Percentiles rank a stretch among this genome's conserved stretches.
Evolutionary conservation across 2,888 invertebrate genomes (phyloP).

Genomic region (Yponomeuta plumbellus): DNA sequence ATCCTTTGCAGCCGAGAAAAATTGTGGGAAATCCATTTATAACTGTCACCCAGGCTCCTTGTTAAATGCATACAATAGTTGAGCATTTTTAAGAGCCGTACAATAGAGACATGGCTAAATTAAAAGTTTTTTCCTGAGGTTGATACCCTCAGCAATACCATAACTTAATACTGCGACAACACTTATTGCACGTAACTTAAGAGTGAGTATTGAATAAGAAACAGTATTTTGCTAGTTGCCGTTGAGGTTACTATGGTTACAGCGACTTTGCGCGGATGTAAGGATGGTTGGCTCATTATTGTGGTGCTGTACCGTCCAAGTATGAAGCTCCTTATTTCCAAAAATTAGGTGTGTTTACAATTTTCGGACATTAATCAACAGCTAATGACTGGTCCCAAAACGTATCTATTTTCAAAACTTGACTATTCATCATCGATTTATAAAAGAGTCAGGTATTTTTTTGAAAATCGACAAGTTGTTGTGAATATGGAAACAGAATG

Average conservation of each 20-base stretch:
- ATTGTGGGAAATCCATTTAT: constrained; percentile 73
- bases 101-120: constrained; percentile 74
- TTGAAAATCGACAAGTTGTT: too few relatives aligned
- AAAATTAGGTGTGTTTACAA: not conserved
- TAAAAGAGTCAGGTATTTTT: too few relatives aligned
- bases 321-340: not conserved
- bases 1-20: constrained; percentile 70
- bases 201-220: too few relatives aligned
- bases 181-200: too few relatives aligned
- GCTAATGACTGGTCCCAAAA: too few relatives aligned
- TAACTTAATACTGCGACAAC: too few relatives aligned
- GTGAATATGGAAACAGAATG: too few relatives aligned
- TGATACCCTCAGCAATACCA: constrained; percentile 24
- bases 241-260: constrained; percentile 28
- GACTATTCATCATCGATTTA: too few relatives aligned
- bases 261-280: constrained; percentile 70
- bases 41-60: constrained; percentile 70
- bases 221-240: too few relatives aligned
- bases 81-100: constrained; percentile 74
- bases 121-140: constrained; percentile 74
- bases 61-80: constrained; percentile 77
- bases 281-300: constrained; percentile 67
- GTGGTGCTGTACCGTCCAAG: constrained; percentile 31
- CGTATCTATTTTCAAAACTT: too few relatives aligned
- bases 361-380: not conserved